Percentiles rank a stretch among this genome's conserved stretches.
Conservation (phyloP, 1,140 invertebrate genomes). For the Drosophila setifemur region DNA sequence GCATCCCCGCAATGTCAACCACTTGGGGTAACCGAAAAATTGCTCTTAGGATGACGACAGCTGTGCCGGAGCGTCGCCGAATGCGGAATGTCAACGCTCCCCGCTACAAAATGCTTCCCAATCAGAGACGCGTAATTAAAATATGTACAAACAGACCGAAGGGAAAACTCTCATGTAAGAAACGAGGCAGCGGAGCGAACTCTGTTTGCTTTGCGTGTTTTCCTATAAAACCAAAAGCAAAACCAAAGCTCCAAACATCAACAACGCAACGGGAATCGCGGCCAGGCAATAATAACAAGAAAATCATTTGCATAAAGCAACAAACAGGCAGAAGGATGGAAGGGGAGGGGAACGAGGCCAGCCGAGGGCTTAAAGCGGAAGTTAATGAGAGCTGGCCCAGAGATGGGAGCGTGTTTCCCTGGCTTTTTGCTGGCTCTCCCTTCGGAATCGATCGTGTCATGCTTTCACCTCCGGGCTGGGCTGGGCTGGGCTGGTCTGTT, state of each 20-base stretch:
- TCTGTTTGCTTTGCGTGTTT: constrained; percentile 79
- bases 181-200: constrained; percentile 34
- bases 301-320: constrained; percentile 81
- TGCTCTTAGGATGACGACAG: constrained; percentile 45
- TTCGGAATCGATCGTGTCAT: constrained; percentile 14
- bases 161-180: constrained; percentile 42
- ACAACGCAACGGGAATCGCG: constrained; percentile 33
- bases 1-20: constrained; percentile 15
- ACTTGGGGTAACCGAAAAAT: constrained; percentile 49
- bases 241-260: constrained; percentile 37
- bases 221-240: constrained; percentile 73
- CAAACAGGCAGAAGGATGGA: constrained; percentile 43
- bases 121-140: constrained; percentile 79
- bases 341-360: constrained; percentile 11
- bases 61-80: constrained; percentile 44
- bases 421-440: not conserved
- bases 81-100: constrained; percentile 57
- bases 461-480: not conserved
- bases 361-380: constrained; percentile 55
- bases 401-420: constrained; percentile 6
- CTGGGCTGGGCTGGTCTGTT: no score
- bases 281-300: constrained; percentile 71
- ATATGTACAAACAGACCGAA: constrained; percentile 72
- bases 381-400: constrained; percentile 60
- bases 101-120: constrained; percentile 52